Base-by-base conservation (phyloP, 2,888 invertebrate genomes). In the Parelbella ahira region DNA sequence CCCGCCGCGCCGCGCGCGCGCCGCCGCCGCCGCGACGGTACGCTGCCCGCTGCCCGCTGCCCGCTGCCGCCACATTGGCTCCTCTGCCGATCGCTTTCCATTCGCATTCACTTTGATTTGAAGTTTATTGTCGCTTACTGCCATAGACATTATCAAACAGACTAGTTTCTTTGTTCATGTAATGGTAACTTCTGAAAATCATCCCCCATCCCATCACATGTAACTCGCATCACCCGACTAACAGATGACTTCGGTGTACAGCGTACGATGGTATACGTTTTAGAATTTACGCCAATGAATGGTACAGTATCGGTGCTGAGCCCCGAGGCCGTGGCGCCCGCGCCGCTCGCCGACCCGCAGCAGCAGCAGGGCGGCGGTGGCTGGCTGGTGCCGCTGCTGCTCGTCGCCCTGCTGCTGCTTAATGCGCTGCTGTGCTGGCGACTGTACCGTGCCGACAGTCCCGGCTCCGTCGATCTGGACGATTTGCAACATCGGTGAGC, bases 401-500 rank as follows among this genome's bases (percentile, higher is more conserved):
- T n/a, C n/a, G n/a, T n/a, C n/a, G n/a, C n/a, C 60, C 79, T 90
- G 51, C 88, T 90, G 53, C 89, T 93, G 51, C 81, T 94, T 58
- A 78, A 95, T 60, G 37, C 72, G 50, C 64, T 88, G 58, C 90
- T 97, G 46, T 95, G 95, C 88, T 93, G 94, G 83, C 93, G 94
- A 81, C 88, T 97, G 54, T 93, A 94, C 93, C 89, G 90, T 53
- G 74, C 93, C 50, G 93, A 76, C 39, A 50, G n/a, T n/a, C 58
- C 47, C 68, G 70, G 1, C 38, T 3, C 7, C 6, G 11, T 39
- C 12, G 34, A 44, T 18, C 23, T 44, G 4, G 32, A 45, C 12
- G 18, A 47, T 8, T 8, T 54, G 4, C 44, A 47, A 6, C 33
- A 41, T 3, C 44, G 47, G 49, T 51, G 5, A 2, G 34, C n/a